Percentiles rank a stretch among this genome's conserved stretches.
Evolutionary conservation across 2,113 vertebrate species (phyloP).

Genomic region (Takifugu bimaculatus): DNA sequence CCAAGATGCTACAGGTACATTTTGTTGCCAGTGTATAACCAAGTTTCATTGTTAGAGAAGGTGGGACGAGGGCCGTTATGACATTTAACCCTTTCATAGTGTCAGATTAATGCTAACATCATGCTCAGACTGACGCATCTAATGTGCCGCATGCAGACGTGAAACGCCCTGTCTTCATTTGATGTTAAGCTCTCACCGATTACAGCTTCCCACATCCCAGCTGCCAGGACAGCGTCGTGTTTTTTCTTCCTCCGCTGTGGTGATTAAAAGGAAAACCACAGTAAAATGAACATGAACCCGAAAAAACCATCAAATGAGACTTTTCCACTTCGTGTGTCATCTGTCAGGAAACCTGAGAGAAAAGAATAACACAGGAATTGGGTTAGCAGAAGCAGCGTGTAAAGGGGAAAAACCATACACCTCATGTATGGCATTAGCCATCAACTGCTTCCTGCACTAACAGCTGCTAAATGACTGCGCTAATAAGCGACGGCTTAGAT

Average conservation of each 20-base stretch:
- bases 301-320: slow-evolving; percentile 11
- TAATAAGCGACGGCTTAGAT: too few relatives aligned
- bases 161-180: slow-evolving; percentile 4
- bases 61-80: too few relatives aligned
- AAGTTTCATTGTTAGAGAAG: too few relatives aligned
- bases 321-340: slow-evolving; percentile 29
- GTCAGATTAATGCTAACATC: too few relatives aligned
- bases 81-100: too few relatives aligned
- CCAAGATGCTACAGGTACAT: too few relatives aligned
- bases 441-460: neutral
- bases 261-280: slow-evolving; percentile 27
- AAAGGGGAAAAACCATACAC: slow-evolving; percentile 4
- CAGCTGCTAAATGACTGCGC: neutral
- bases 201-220: slow-evolving; percentile 14
- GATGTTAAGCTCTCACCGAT: slow-evolving; percentile 1
- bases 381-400: slow-evolving; percentile 3
- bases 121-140: too few relatives aligned
- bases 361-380: slow-evolving; percentile 21
- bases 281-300: slow-evolving; percentile 18
- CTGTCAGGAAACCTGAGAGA: slow-evolving; percentile 15
- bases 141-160: neutral
- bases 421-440: neutral
- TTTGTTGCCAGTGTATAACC: too few relatives aligned
- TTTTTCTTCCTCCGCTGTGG: slow-evolving; percentile 15
- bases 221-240: slow-evolving; percentile 15